phyloP scores from a whole-genome alignment of 1,140 invertebrate genomes.

The Monochamus saltuarius region DNA sequence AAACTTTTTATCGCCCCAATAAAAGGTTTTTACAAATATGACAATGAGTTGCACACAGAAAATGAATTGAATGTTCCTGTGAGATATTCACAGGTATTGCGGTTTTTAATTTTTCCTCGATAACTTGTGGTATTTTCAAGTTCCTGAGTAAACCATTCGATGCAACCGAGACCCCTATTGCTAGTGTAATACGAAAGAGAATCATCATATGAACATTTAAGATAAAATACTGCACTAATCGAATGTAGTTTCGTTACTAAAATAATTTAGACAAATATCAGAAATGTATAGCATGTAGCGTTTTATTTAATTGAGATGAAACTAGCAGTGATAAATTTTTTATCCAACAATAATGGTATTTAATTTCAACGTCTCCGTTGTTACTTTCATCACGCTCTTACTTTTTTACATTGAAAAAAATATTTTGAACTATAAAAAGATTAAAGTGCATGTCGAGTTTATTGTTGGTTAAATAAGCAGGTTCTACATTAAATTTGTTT shows the following conservation, averaged over 20 bases:
- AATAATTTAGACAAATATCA: conserved; percentile 47
- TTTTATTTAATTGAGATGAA: conserved; percentile 36
- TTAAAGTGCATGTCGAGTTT: conserved; percentile 40
- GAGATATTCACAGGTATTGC: conserved; percentile 15
- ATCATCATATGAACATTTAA: conserved; percentile 16
- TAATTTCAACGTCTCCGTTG: background rate
- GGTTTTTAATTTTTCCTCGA: background rate
- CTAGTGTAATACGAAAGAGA: conserved; percentile 6
- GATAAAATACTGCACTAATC: conserved; percentile 8
- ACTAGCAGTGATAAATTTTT: conserved; percentile 45
- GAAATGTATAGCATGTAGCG: conserved; percentile 40
- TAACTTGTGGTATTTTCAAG: background rate
- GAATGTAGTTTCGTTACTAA: conserved; percentile 28
- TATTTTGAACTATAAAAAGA: conserved; percentile 36
- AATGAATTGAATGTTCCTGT: conserved; percentile 3
- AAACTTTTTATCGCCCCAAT: conserved; percentile 4
- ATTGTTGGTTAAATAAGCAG: conserved; percentile 41
- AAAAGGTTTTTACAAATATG: conserved; percentile 41
- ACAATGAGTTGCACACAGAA: conserved; percentile 22
- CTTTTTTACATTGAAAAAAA: background rate
- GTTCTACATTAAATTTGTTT: conserved; percentile 35
- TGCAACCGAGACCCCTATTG: conserved; percentile 6
- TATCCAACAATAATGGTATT: conserved; percentile 45
- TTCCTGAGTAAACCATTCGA: conserved; percentile 6
- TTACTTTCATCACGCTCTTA: background rate